phyloP scores from a whole-genome alignment of 1,140 invertebrate species.

The Bursaphelenchus mucronatus region DNA sequence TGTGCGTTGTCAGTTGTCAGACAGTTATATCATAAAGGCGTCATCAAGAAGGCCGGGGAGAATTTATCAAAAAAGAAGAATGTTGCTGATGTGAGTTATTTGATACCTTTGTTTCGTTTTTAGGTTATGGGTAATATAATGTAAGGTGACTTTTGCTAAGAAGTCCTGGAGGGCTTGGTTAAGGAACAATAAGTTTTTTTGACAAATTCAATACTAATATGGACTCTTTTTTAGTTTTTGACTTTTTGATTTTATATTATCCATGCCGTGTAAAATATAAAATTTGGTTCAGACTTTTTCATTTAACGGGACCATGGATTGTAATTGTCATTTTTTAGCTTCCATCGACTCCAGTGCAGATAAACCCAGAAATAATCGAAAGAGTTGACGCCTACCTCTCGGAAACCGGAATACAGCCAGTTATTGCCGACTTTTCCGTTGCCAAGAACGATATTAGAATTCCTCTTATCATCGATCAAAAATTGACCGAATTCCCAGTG shows the following conservation, averaged over 20 bases:
- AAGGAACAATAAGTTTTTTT: too few relatives aligned
- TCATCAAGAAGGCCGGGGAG: slow-evolving; percentile 80
- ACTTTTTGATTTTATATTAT: too few relatives aligned
- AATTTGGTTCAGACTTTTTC: not conserved
- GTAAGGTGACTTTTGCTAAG: too few relatives aligned
- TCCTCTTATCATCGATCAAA: slow-evolving; percentile 66
- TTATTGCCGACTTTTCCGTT: slow-evolving; percentile 12
- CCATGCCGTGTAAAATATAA: too few relatives aligned
- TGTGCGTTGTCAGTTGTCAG: slow-evolving; percentile 89
- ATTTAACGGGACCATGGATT: slow-evolving; percentile 21
- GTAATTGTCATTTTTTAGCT: slow-evolving; percentile 36
- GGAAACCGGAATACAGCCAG: slow-evolving; percentile 35
- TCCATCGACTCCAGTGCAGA: slow-evolving; percentile 36
- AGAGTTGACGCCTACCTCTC: slow-evolving; percentile 34
- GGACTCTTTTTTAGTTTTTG: too few relatives aligned
- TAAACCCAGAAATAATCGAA: slow-evolving; percentile 29
- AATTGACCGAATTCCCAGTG: slow-evolving; percentile 66
- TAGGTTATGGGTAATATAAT: too few relatives aligned
- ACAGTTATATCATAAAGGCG: slow-evolving; percentile 86
- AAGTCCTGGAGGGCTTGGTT: too few relatives aligned
- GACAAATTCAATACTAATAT: too few relatives aligned
- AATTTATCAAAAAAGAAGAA: slow-evolving; percentile 69
- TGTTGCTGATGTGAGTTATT: slow-evolving; percentile 64
- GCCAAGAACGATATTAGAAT: slow-evolving; percentile 55
- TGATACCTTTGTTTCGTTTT: slow-evolving; percentile 9